These are phyloP conservation scores for Gymnorhina tibicen DNA, from an alignment of 2,113 vertebrate genomes.

Conservation along the genomic window DNA sequence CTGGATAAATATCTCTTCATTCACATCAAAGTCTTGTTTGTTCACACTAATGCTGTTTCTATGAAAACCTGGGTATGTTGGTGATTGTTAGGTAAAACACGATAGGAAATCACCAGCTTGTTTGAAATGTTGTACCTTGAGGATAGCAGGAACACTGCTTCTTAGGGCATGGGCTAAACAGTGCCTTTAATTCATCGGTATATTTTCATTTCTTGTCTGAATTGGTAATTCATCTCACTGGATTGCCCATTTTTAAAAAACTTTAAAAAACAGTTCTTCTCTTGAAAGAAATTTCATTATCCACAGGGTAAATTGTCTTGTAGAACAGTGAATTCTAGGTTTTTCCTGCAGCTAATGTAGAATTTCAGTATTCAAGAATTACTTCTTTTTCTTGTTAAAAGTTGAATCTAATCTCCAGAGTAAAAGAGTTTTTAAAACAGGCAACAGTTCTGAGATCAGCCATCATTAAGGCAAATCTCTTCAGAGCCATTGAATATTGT, in stretches of 20 bases:
- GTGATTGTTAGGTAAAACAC: not conserved
- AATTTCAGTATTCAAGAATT: not conserved
- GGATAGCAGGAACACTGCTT: not conserved
- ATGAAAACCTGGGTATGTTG: not conserved
- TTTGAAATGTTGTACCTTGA: not conserved
- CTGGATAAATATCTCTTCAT: not conserved
- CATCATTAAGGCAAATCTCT: not conserved
- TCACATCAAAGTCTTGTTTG: not conserved
- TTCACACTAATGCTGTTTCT: not conserved
- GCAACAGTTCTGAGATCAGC: not conserved
- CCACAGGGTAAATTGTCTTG: not conserved
- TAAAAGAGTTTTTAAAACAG: not conserved
- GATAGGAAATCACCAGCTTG: not conserved
- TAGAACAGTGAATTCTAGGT: not conserved
- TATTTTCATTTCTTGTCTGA: not conserved
- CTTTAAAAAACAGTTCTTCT: not conserved
- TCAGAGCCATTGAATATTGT: not conserved
- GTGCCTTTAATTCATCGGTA: not conserved
- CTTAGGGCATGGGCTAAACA: not conserved
- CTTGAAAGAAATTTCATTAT: not conserved
- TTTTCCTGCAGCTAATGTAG: not conserved
- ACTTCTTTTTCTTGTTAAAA: not conserved
- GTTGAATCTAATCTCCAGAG: not conserved
- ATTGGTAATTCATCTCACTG: not conserved
- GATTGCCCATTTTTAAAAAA: not conserved